phyloP scores from a whole-genome alignment of 2,797 vertebrate species.

The Acrocephalus scirpaceus region DNA sequence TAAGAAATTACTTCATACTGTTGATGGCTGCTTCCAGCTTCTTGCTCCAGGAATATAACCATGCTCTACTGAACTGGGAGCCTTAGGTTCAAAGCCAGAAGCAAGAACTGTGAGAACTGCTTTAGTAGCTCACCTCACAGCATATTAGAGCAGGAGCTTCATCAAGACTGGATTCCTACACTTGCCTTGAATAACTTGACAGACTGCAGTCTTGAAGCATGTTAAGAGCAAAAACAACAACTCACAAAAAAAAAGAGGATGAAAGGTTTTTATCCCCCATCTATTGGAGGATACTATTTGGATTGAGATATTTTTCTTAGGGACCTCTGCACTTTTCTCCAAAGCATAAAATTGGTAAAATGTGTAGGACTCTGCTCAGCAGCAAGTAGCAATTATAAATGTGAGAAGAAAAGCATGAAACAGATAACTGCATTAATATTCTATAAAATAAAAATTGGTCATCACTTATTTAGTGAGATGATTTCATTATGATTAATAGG shows the following conservation, averaged over 20 bases:
- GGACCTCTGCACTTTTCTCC: neutral
- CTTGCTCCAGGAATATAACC: neutral
- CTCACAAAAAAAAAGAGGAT: neutral
- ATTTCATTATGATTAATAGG: neutral
- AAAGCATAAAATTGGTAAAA: neutral
- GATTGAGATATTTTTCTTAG: neutral
- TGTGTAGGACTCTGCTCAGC: neutral
- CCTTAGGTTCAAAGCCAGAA: neutral
- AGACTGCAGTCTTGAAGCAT: neutral
- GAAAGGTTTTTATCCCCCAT: neutral
- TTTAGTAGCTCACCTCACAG: neutral
- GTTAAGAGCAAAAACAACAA: neutral
- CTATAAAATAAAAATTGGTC: neutral
- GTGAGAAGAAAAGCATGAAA: neutral
- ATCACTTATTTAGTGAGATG: neutral
- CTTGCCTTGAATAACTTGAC: neutral
- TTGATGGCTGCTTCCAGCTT: neutral
- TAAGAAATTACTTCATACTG: neutral
- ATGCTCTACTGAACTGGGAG: neutral
- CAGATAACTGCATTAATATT: neutral
- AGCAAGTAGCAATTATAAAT: neutral
- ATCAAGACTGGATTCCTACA: neutral
- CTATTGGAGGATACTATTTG: neutral
- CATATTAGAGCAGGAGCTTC: neutral
- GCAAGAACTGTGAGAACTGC: neutral